These are phyloP conservation scores for Emys orbicularis DNA, from an alignment of 2,797 vertebrate genomes.

Conservation along the genomic window DNA sequence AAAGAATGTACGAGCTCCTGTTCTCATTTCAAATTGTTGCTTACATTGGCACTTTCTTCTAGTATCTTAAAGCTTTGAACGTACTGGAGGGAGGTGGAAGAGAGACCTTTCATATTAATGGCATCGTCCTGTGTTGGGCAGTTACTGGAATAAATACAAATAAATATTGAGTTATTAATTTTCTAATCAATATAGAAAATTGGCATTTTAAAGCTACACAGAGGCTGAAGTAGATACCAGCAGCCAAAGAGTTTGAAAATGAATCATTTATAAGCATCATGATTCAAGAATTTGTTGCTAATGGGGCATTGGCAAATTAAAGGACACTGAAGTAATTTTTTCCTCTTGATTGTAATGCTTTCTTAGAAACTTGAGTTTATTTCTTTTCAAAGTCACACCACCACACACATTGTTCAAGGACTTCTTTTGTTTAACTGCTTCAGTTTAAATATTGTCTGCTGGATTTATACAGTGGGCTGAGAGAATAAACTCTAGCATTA, in stretches of 20 bases:
- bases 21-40: slow-evolving; percentile 20
- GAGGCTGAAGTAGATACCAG: neutral
- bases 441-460: neutral
- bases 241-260: neutral
- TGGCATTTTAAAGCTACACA: neutral
- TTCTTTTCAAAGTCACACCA: neutral
- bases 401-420: neutral
- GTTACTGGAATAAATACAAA: neutral
- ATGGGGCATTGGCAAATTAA: neutral
- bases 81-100: neutral
- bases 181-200: neutral
- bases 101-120: neutral
- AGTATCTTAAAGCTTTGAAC: neutral
- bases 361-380: neutral
- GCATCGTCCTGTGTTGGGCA: neutral
- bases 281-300: neutral
- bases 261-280: neutral
- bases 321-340: neutral
- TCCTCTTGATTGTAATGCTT: neutral
- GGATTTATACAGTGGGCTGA: neutral
- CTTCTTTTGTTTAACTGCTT: neutral
- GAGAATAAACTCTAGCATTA: neutral
- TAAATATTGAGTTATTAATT: neutral
- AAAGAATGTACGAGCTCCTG: slow-evolving; percentile 5
- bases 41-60: slow-evolving; percentile 14